Conservation (phyloP, 2,888 invertebrate species). For the Pinctada fucata region DNA sequence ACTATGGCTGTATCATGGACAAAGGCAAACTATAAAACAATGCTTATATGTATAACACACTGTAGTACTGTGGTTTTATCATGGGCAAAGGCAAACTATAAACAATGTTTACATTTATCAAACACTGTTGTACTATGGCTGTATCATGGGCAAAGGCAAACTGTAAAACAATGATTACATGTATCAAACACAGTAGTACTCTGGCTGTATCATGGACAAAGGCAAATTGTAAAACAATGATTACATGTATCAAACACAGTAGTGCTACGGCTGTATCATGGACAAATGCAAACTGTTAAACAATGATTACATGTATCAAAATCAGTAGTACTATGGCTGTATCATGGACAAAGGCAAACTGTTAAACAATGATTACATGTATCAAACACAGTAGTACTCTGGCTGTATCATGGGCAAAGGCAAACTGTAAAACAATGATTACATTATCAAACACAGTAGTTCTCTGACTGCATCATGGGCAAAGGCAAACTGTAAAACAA, state of each 20-base stretch:
- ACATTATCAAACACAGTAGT: slow-evolving; percentile 87
- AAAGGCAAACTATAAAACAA: neutral
- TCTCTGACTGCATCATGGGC: slow-evolving; percentile 91
- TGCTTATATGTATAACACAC: slow-evolving; percentile 84
- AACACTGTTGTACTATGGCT: neutral
- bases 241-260: neutral
- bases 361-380: slow-evolving; percentile 72
- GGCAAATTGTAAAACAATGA: neutral
- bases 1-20: neutral
- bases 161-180: too few species aligned
- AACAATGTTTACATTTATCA: neutral
- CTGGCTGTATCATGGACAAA: slow-evolving; percentile 1
- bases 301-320: slow-evolving; percentile 81
- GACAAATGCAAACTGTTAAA: too few species aligned
- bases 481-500: slow-evolving; percentile 82
- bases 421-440: neutral
- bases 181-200: neutral
- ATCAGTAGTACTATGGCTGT: slow-evolving; percentile 93
- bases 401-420: slow-evolving; percentile 3
- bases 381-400: neutral
- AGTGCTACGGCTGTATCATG: too few species aligned
- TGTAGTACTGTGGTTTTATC: slow-evolving; percentile 94
- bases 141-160: slow-evolving; percentile 80
- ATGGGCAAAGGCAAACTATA: slow-evolving; percentile 86
- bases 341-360: slow-evolving; percentile 88